Evolutionary conservation across 2,797 vertebrate species (phyloP).

Genomic region (Geotrypetes seraphini): DNA sequence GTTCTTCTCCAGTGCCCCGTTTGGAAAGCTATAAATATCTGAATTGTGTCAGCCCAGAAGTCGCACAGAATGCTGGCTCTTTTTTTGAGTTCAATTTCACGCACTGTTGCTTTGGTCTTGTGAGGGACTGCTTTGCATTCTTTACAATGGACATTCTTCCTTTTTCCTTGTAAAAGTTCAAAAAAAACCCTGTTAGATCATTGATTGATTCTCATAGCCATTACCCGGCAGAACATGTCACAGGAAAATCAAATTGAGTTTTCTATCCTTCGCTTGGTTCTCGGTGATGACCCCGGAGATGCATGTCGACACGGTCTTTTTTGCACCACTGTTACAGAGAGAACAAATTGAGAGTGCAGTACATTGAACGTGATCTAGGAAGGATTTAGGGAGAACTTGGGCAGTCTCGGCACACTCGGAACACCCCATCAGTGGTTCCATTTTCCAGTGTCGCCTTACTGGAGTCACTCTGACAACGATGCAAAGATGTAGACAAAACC

Average conservation of each 20-base stretch:
- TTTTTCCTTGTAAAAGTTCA: slow-evolving; percentile 38
- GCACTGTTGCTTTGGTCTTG: slow-evolving; percentile 58
- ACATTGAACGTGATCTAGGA: too few species aligned
- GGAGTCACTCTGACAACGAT: too few species aligned
- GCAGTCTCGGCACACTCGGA: too few species aligned
- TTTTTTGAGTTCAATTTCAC: slow-evolving; percentile 70
- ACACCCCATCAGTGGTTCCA: too few species aligned
- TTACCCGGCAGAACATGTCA: not conserved
- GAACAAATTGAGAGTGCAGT: too few species aligned
- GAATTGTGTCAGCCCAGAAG: slow-evolving; percentile 68
- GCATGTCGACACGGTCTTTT: too few species aligned
- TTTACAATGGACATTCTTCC: slow-evolving; percentile 31
- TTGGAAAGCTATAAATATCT: slow-evolving; percentile 70
- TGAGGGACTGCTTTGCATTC: slow-evolving; percentile 43
- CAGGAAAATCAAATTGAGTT: not conserved
- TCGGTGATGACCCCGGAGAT: too few species aligned
- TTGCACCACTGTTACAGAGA: too few species aligned
- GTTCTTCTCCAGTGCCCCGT: slow-evolving; percentile 63
- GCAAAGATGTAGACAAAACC: too few species aligned
- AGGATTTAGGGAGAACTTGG: too few species aligned
- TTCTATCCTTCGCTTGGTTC: too few species aligned
- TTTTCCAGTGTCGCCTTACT: too few species aligned
- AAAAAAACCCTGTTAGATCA: slow-evolving; percentile 32
- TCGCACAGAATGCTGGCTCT: slow-evolving; percentile 58
- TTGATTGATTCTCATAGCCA: slow-evolving; percentile 10